These are phyloP conservation scores for Rhinichthys klamathensis DNA, from an alignment of 2,113 vertebrate genomes.

Conservation along the genomic window DNA sequence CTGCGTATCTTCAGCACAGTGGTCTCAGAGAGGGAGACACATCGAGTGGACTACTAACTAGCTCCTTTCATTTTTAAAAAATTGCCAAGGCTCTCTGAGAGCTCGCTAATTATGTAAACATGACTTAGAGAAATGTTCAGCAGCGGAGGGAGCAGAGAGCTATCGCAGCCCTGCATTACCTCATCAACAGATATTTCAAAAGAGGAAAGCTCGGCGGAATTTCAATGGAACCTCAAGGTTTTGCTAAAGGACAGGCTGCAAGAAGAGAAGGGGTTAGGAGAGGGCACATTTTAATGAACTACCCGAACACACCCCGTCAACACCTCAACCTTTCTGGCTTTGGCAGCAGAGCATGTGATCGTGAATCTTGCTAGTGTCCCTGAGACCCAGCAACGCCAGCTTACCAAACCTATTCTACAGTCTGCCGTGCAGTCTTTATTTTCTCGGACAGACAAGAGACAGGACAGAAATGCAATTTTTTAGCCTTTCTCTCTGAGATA, in stretches of 20 bases:
- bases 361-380: slow-evolving; percentile 59
- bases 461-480: slow-evolving; percentile 22
- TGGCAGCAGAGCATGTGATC: slow-evolving; percentile 53
- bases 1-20: slow-evolving; percentile 19
- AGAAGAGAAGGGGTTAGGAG: slow-evolving; percentile 26
- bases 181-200: slow-evolving; percentile 79
- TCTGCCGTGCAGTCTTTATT: slow-evolving; percentile 1
- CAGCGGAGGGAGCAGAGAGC: slow-evolving; percentile 67
- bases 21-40: slow-evolving; percentile 54
- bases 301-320: slow-evolving; percentile 60
- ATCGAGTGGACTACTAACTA: slow-evolving; percentile 65
- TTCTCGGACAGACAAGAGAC: neutral
- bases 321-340: slow-evolving; percentile 68
- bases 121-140: slow-evolving; percentile 77
- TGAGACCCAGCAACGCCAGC: slow-evolving; percentile 10
- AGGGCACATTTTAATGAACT: slow-evolving; percentile 65
- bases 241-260: slow-evolving; percentile 72
- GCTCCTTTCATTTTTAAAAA: slow-evolving; percentile 72
- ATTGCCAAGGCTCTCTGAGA: slow-evolving; percentile 70
- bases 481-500: neutral
- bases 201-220: slow-evolving; percentile 71
- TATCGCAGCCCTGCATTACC: slow-evolving; percentile 70
- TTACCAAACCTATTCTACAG: slow-evolving; percentile 14
- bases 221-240: slow-evolving; percentile 78
- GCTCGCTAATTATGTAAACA: slow-evolving; percentile 79